phyloP scores from a whole-genome alignment of 2,797 vertebrate species.

The Myripristis murdjan region DNA sequence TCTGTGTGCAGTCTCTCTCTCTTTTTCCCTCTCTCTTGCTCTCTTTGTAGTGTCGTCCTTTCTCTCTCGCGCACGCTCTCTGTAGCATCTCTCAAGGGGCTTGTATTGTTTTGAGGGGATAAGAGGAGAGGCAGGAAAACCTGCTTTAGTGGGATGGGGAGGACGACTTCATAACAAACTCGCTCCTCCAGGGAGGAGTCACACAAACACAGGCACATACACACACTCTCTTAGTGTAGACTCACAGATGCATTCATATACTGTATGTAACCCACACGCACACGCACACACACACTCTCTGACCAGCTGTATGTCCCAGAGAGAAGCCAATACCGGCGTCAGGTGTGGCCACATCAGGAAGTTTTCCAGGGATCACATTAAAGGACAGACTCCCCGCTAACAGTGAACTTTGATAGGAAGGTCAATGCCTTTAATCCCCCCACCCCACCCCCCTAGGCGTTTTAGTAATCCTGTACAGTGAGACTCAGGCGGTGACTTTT shows the following conservation, averaged over 20 bases:
- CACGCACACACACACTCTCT: neutral
- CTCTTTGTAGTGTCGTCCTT: too few species aligned
- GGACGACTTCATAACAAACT: conserved; percentile 39
- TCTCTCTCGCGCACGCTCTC: conserved; percentile 19
- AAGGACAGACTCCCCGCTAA: conserved; percentile 35
- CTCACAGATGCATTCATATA: conserved; percentile 1
- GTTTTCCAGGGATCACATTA: conserved; percentile 45
- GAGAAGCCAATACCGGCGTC: conserved; percentile 43
- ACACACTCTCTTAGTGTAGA: too few species aligned
- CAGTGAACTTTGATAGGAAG: conserved; percentile 33
- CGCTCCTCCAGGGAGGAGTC: conserved; percentile 17
- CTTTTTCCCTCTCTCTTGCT: conserved; percentile 3
- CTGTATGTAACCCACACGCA: conserved; percentile 17
- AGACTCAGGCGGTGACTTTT: conserved; percentile 27
- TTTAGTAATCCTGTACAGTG: conserved; percentile 13
- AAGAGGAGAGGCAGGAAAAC: conserved; percentile 14
- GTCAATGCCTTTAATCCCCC: conserved; percentile 14
- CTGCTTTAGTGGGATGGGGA: conserved; percentile 28
- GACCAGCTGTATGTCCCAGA: conserved; percentile 2
- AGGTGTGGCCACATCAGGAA: conserved; percentile 66
- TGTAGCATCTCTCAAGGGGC: conserved; percentile 23
- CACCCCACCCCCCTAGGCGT: neutral
- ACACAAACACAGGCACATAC: conserved; percentile 13
- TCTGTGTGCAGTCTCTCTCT: conserved; percentile 26
- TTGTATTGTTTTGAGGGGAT: conserved; percentile 45